phyloP scores from a whole-genome alignment of 2,113 vertebrate genomes.

The Myotis davidii region DNA sequence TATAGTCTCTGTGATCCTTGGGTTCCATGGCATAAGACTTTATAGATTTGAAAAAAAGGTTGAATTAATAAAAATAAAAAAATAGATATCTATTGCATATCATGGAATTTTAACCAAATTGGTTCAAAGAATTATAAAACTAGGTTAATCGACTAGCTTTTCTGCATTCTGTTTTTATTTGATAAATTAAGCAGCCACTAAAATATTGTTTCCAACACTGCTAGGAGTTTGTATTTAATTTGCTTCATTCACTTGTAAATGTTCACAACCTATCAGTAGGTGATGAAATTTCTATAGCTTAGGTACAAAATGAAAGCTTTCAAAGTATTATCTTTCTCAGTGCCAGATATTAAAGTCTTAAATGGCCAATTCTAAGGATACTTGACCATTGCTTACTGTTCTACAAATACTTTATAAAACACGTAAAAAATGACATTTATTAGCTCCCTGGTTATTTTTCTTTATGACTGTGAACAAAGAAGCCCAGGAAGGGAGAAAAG shows the following conservation, averaged over 20 bases:
- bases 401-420: conserved; percentile 74
- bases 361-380: conserved; percentile 70
- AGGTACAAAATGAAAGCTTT: conserved; percentile 71
- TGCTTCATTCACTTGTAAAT: conserved; percentile 66
- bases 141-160: conserved; percentile 50
- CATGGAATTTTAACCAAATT: not conserved
- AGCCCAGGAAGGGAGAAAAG: conserved; percentile 16
- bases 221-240: conserved; percentile 63
- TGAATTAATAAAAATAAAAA: not conserved
- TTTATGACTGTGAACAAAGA: conserved; percentile 52
- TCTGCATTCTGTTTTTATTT: conserved; percentile 67
- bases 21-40: not conserved
- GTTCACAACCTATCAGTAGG: conserved; percentile 55
- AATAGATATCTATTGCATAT: not conserved
- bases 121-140: conserved; percentile 38
- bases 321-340: conserved; percentile 72
- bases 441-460: conserved; percentile 68
- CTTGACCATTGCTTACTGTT: conserved; percentile 72
- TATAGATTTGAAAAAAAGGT: not conserved
- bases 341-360: conserved; percentile 67
- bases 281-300: conserved; percentile 65
- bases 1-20: not conserved
- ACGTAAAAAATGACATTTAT: conserved; percentile 71
- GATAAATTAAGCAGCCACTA: conserved; percentile 60
- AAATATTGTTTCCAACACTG: conserved; percentile 64